Evolutionary conservation across 1,140 invertebrate genomes (phyloP).

Genomic region (Agrilus planipennis): DNA sequence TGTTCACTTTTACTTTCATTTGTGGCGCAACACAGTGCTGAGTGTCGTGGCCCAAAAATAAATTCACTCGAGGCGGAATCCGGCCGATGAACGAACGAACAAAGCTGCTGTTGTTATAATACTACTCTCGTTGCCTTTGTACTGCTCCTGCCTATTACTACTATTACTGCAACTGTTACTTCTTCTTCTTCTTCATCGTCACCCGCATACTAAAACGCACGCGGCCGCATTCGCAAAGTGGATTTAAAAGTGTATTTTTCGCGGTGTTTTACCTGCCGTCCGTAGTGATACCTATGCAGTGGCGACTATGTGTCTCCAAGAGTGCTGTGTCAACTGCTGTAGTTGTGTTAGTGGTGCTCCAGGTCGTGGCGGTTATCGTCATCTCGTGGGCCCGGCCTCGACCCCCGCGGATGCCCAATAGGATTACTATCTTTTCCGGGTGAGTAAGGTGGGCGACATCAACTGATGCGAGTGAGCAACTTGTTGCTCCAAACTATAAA

Average conservation of each 20-base stretch:
- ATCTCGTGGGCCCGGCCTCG: slow-evolving; percentile 17
- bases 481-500: slow-evolving; percentile 7
- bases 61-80: slow-evolving; percentile 26
- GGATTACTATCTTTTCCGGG: slow-evolving; percentile 9
- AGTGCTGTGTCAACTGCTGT: slow-evolving; percentile 17
- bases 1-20: slow-evolving; percentile 36
- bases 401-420: slow-evolving; percentile 20
- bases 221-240: no score
- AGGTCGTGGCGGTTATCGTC: slow-evolving; percentile 22
- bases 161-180: no score
- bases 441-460: slow-evolving; percentile 8
- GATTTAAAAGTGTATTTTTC: no score
- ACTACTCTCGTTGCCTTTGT: slow-evolving; percentile 1
- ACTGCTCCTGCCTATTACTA: slow-evolving; percentile 8
- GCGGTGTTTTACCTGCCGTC: no score
- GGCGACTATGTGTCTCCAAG: no score
- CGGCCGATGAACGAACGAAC: slow-evolving; percentile 15
- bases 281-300: no score
- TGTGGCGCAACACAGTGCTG: slow-evolving; percentile 29
- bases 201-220: no score
- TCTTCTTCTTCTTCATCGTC: no score
- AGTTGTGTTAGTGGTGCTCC: slow-evolving; percentile 14
- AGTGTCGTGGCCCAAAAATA: slow-evolving; percentile 32
- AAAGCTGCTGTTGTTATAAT: no score
- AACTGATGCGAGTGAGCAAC: slow-evolving; percentile 5